phyloP scores from a whole-genome alignment of 2,888 invertebrate genomes.

The Hirtodrosophila cameraria region DNA sequence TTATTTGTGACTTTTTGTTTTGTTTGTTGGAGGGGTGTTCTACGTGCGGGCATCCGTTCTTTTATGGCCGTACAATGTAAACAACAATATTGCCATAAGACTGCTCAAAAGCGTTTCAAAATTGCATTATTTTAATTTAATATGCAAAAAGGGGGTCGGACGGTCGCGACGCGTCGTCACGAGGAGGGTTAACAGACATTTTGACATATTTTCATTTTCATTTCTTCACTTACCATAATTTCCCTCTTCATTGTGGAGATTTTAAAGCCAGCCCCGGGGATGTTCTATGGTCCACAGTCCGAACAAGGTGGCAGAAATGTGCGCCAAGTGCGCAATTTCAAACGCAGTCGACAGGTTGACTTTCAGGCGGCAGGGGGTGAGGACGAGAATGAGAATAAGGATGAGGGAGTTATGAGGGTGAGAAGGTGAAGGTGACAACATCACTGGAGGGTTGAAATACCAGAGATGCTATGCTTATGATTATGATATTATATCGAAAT shows the following conservation, averaged over 20 bases:
- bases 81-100: constrained; percentile 50
- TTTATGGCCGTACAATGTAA: constrained; percentile 67
- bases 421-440: constrained; percentile 6
- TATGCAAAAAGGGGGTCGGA: constrained; percentile 68
- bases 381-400: neutral
- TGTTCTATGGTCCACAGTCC: constrained; percentile 23
- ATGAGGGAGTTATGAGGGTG: no score
- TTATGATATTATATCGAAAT: constrained; percentile 83
- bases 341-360: constrained; percentile 82
- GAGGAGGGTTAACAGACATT: constrained; percentile 65
- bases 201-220: constrained; percentile 81
- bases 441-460: constrained; percentile 53
- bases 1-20: constrained; percentile 41
- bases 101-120: constrained; percentile 71
- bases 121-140: constrained; percentile 83
- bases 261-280: constrained; percentile 48
- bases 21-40: constrained; percentile 43
- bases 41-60: constrained; percentile 11
- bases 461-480: constrained; percentile 70
- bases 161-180: constrained; percentile 2
- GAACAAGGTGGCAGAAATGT: constrained; percentile 47
- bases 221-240: constrained; percentile 73
- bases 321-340: constrained; percentile 74
- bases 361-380: constrained; percentile 32
- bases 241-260: constrained; percentile 55